Base-by-base conservation (phyloP, 2,888 invertebrate genomes). In the Pandemis cinnamomeana region DNA sequence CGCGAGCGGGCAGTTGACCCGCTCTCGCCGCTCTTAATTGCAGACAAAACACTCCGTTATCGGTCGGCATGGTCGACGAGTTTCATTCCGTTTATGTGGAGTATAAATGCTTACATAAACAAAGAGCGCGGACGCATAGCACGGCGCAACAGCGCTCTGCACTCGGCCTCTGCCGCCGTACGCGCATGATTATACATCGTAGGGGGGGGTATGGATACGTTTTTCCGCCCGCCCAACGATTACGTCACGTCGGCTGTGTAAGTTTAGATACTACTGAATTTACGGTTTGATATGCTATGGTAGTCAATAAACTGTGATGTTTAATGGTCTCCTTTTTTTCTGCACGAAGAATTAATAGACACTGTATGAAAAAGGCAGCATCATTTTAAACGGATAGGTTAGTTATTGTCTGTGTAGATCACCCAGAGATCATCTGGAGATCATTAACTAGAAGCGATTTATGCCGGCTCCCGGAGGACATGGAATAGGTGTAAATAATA, bases 1-100 rank as follows among this genome's bases (percentile, higher is more conserved):
- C 80, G 77, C 82, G 79, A 80, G 83, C 81, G 79, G 85, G 86
- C 86, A 83, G 83, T 83, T 89, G 87, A 89, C 88, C 86, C 81
- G 86, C 83, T 89, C 86, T 84, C 81, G 85, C 82, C 84, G 89
- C 82, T 90, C 91, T 92, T 93, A 93, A 93, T 93, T 93, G 90
- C 89, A 87, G 84, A 91, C 92, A 91, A 92, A 93, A 91, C 90
- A 84, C 89, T 87, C 90, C 88, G 91, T 91, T 93, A 92, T 87
- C 87, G 85, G 86, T 80, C 82, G 82, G 85, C 80, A 81, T 81
- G 86, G 84, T 83, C 82, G 85, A 86, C 89, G 84, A 87, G 86
- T 87, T 83, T 86, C 87, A 88, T 89, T 88, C 88, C 89, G 86
- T 91, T 91, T 91, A 89, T 84, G 91, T 86, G 80, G 80, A 83